phyloP scores from a whole-genome alignment of 2,797 vertebrate species.

The Leptatherina wallacei region DNA sequence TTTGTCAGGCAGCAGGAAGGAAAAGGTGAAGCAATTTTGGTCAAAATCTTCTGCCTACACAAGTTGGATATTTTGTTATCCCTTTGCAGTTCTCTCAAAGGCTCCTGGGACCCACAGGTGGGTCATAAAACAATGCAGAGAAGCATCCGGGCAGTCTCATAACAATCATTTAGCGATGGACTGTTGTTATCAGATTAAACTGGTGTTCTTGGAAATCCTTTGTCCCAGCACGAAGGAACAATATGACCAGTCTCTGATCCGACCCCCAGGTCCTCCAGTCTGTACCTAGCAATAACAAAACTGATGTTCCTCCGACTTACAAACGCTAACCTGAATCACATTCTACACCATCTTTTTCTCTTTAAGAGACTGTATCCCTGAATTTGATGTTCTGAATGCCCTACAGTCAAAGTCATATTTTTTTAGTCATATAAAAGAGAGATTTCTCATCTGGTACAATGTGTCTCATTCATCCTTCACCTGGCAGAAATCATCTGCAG shows the following conservation, averaged over 20 bases:
- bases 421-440: conserved; percentile 37
- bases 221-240: conserved; percentile 35
- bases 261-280: conserved; percentile 29
- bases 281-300: conserved; percentile 22
- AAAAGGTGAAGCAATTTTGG: neutral
- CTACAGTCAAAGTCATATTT: conserved; percentile 26
- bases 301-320: conserved; percentile 27
- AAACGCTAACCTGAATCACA: conserved; percentile 6
- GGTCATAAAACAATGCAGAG: conserved; percentile 33
- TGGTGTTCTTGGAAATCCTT: conserved; percentile 52
- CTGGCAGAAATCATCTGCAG: conserved; percentile 36
- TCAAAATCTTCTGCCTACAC: neutral
- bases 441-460: conserved; percentile 25
- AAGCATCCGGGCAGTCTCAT: conserved; percentile 54
- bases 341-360: neutral
- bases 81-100: neutral
- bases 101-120: conserved; percentile 21
- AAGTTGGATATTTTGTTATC: conserved; percentile 17
- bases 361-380: neutral
- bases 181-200: conserved; percentile 69
- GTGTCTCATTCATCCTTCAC: conserved; percentile 42
- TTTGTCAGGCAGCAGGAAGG: neutral
- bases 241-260: conserved; percentile 30
- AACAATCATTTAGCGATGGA: conserved; percentile 54
- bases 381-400: neutral